phyloP scores from a whole-genome alignment of 2,113 vertebrate genomes.

The Sitta europaea region DNA sequence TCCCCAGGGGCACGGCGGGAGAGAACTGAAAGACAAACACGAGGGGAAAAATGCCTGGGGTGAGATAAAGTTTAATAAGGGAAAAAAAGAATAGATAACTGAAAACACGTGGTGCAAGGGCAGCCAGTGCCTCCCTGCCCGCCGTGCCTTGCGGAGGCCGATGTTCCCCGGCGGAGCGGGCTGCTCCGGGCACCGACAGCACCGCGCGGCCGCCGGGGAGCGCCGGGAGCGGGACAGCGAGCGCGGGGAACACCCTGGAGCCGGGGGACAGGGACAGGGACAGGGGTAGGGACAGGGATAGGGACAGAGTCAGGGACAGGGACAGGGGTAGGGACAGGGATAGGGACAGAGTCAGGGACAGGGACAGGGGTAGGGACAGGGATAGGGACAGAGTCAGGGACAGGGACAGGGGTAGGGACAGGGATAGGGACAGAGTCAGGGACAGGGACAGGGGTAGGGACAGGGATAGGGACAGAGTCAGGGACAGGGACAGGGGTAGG shows the following conservation, averaged over 20 bases:
- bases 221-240: background rate
- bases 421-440: background rate
- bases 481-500: background rate
- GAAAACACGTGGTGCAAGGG: background rate
- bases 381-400: background rate
- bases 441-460: background rate
- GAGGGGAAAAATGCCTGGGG: background rate
- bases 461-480: background rate
- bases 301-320: background rate
- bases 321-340: background rate
- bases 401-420: background rate
- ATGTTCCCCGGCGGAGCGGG: background rate
- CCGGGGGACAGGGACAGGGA: background rate
- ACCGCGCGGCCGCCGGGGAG: background rate
- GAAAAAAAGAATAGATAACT: fast-evolving
- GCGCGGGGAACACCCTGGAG: too few relatives aligned
- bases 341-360: background rate
- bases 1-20: fast-evolving
- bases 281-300: background rate
- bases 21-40: background rate
- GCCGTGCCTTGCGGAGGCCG: background rate
- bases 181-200: background rate
- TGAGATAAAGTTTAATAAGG: background rate
- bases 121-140: background rate
- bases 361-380: background rate